These are phyloP conservation scores for Melanotaenia nigrans DNA, from an alignment of 2,797 vertebrate genomes.

Conservation along the genomic window DNA sequence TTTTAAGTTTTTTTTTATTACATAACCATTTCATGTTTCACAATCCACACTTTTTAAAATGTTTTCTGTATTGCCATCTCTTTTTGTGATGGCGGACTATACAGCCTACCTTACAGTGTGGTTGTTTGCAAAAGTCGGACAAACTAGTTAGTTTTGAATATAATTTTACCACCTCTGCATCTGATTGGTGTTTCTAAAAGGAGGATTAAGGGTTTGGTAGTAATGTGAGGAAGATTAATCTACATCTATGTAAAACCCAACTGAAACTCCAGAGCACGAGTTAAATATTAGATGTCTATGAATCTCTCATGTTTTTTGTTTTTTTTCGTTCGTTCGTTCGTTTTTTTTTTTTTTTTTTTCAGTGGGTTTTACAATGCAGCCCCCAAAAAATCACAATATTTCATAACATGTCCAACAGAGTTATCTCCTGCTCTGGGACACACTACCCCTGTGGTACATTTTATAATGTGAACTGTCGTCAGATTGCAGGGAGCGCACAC, in stretches of 20 bases:
- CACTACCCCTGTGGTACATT: conserved; percentile 11
- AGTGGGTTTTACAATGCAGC: neutral
- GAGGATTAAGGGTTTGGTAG: no score
- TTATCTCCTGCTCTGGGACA: conserved; percentile 7
- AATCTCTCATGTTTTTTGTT: neutral
- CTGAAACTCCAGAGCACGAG: neutral
- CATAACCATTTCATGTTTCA: no score
- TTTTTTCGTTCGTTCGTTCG: neutral
- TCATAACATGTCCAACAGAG: neutral
- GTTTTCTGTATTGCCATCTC: neutral
- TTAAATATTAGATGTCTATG: neutral
- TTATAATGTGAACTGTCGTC: conserved; percentile 20
- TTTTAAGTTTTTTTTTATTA: no score
- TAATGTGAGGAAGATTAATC: neutral
- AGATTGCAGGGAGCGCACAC: neutral
- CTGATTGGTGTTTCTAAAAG: no score
- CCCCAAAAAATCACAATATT: conserved; percentile 8
- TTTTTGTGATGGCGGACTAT: neutral
- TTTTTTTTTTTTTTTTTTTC: neutral
- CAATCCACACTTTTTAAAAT: no score
- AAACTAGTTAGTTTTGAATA: neutral
- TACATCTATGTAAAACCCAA: neutral
- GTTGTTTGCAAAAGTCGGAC: neutral
- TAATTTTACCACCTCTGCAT: neutral
- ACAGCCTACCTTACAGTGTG: no score